These are phyloP conservation scores for Nautilus pompilius DNA, from an alignment of 1,140 invertebrate species.

Conservation along the genomic window DNA sequence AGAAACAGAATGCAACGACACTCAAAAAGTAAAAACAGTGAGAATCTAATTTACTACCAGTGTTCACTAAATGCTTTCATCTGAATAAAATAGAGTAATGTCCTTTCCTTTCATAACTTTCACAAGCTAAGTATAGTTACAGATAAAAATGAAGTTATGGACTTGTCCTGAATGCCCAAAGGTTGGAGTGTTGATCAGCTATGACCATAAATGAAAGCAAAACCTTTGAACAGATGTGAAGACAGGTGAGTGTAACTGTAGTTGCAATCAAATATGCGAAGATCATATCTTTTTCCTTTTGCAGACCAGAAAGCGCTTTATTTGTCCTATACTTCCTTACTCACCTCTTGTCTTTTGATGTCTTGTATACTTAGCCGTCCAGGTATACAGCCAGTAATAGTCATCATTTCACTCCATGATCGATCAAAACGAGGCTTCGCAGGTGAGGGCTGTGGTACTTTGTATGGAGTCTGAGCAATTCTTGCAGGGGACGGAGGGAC, in stretches of 20 bases:
- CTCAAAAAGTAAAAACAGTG: too few species aligned
- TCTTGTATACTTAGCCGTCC: constrained; percentile 23
- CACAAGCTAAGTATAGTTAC: too few species aligned
- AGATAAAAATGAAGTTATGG: too few species aligned
- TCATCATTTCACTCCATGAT: constrained; percentile 42
- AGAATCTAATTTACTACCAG: too few species aligned
- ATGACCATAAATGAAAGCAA: not conserved
- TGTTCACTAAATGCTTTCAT: too few species aligned
- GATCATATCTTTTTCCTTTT: too few species aligned
- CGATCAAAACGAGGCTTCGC: constrained; percentile 27
- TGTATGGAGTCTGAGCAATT: constrained; percentile 28
- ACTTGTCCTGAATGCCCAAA: too few species aligned
- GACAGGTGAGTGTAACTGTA: not conserved
- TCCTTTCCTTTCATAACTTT: too few species aligned
- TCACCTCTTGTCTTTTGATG: constrained; percentile 44
- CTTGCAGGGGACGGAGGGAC: constrained; percentile 23
- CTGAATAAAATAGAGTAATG: too few species aligned
- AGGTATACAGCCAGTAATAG: constrained; percentile 17
- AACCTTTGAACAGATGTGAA: not conserved
- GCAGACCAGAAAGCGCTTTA: too few species aligned
- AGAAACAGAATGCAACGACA: too few species aligned
- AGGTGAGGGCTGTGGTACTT: constrained; percentile 33
- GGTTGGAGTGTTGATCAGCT: not conserved
- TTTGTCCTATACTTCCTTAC: not conserved
- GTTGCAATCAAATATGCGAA: not conserved